These are phyloP conservation scores for Drosophila littoralis DNA, from an alignment of 1,140 invertebrate genomes.

Conservation along the genomic window DNA sequence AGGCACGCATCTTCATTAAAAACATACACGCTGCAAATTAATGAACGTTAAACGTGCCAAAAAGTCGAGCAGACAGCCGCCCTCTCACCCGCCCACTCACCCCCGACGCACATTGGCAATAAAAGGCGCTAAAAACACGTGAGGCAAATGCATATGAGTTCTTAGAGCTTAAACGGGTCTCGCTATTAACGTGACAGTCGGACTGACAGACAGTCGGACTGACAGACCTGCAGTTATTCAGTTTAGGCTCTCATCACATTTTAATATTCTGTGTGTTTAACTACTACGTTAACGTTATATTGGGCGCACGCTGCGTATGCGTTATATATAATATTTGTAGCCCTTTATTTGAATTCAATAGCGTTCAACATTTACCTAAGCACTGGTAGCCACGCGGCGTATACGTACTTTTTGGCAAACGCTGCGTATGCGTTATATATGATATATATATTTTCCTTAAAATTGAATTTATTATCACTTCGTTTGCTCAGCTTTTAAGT, in stretches of 20 bases:
- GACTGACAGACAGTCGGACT: slow-evolving; percentile 1
- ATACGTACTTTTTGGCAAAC: slow-evolving; percentile 24
- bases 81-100: too few species aligned
- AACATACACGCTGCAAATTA: slow-evolving; percentile 76
- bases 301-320: too few species aligned
- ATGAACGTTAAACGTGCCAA: slow-evolving; percentile 67
- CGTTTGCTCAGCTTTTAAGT: slow-evolving; percentile 20
- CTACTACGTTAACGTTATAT: too few species aligned
- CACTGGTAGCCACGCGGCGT: slow-evolving; percentile 30
- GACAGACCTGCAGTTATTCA: slow-evolving; percentile 1
- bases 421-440: slow-evolving; percentile 42
- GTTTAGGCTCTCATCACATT: not conserved
- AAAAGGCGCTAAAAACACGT: slow-evolving; percentile 68
- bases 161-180: slow-evolving; percentile 59
- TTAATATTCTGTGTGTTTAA: too few species aligned
- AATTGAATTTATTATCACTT: slow-evolving; percentile 33
- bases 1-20: slow-evolving; percentile 75
- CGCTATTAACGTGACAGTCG: slow-evolving; percentile 58
- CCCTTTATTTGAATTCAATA: too few species aligned
- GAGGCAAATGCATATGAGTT: slow-evolving; percentile 78
- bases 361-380: slow-evolving; percentile 13
- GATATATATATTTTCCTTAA: not conserved
- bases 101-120: slow-evolving; percentile 54
- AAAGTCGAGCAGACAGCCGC: slow-evolving; percentile 10
- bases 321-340: not conserved